phyloP scores from a whole-genome alignment of 1,140 invertebrate genomes.

The Dendrolimus punctatus region DNA sequence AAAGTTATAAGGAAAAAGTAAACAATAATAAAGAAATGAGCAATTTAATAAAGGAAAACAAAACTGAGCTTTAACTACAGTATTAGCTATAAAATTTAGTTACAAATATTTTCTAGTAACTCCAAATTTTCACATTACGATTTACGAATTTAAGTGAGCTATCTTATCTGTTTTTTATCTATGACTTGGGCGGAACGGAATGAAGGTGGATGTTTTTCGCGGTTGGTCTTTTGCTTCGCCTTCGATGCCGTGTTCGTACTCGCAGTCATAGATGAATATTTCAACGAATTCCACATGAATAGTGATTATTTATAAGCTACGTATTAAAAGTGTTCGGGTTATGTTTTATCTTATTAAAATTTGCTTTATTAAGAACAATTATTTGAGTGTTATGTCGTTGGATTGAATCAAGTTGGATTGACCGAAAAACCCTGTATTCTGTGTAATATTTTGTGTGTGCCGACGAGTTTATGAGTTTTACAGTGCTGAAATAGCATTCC shows the following conservation, averaged over 20 bases:
- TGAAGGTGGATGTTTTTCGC: constrained; percentile 51
- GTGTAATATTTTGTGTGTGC: constrained; percentile 30
- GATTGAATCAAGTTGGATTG: constrained; percentile 24
- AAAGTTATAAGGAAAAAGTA: too few species aligned
- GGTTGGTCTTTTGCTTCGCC: constrained; percentile 59
- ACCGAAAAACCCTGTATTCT: constrained; percentile 18
- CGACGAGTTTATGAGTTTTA: constrained; percentile 31
- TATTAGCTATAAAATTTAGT: too few species aligned
- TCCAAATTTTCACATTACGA: too few species aligned
- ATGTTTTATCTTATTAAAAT: constrained; percentile 36
- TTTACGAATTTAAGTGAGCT: not conserved
- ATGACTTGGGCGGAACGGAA: constrained; percentile 45
- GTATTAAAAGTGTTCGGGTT: constrained; percentile 32
- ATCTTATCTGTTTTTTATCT: constrained; percentile 26
- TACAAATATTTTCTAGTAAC: too few species aligned
- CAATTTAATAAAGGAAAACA: too few species aligned
- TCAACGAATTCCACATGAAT: constrained; percentile 50
- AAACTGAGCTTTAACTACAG: too few species aligned
- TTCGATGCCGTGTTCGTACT: constrained; percentile 64
- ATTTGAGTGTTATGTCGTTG: constrained; percentile 38
- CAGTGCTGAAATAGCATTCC: constrained; percentile 26
- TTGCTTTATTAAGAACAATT: constrained; percentile 26
- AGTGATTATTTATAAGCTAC: constrained; percentile 39
- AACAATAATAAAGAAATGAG: too few species aligned
- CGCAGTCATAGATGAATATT: constrained; percentile 60